Percentiles rank a stretch among this genome's conserved stretches.
Evolutionary conservation across 2,888 invertebrate species (phyloP).

Genomic region (Drosophila kokeensis): DNA sequence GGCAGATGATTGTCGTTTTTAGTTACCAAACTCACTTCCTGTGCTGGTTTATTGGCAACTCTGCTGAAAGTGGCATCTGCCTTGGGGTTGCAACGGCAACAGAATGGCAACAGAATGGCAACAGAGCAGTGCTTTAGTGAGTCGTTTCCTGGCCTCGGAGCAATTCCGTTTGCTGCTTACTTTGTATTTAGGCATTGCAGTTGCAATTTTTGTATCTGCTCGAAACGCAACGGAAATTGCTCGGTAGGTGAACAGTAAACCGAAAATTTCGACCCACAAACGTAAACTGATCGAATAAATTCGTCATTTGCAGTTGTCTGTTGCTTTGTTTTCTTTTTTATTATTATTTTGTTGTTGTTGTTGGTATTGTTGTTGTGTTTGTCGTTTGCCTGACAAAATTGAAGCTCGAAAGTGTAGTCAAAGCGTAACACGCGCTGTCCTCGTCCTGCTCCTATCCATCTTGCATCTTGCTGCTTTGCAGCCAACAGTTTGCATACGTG

Average conservation of each 20-base stretch:
- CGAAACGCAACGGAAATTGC: constrained; percentile 75
- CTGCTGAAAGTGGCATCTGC: constrained; percentile 19
- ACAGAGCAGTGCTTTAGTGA: constrained; percentile 45
- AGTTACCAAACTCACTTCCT: constrained; percentile 27
- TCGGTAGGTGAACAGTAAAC: constrained; percentile 45
- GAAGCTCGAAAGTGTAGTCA: constrained; percentile 64
- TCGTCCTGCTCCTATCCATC: neutral
- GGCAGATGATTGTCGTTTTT: constrained; percentile 21
- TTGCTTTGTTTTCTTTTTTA: constrained; percentile 13
- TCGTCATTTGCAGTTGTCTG: constrained; percentile 46
- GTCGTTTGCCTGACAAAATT: constrained; percentile 61
- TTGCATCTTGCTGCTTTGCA: neutral
- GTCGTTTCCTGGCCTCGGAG: constrained; percentile 30
- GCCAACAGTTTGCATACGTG: constrained; percentile 76
- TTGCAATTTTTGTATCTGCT: constrained; percentile 46
- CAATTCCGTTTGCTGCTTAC: constrained; percentile 73
- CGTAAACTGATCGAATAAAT: constrained; percentile 63
- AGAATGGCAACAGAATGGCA: neutral
- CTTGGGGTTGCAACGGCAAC: constrained; percentile 11
- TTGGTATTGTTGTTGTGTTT: constrained; percentile 54
- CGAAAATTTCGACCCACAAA: constrained; percentile 48
- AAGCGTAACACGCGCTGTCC: constrained; percentile 12
- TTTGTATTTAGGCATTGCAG: constrained; percentile 74
- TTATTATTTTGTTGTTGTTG: constrained; percentile 24
- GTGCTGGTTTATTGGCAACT: constrained; percentile 20